phyloP scores from a whole-genome alignment of 2,113 vertebrate genomes.

The Chelonoidis abingdonii region DNA sequence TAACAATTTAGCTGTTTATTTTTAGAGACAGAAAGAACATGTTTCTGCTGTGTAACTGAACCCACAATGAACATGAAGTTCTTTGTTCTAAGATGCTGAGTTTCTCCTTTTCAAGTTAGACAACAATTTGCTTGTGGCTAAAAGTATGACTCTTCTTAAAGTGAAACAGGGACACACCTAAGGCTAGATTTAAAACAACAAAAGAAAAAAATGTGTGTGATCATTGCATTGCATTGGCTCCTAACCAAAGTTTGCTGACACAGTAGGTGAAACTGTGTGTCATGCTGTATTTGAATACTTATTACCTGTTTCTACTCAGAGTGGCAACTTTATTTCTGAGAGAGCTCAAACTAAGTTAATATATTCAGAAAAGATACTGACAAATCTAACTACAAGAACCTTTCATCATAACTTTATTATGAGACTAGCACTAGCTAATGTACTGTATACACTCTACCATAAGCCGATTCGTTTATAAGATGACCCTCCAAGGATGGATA shows the following conservation, averaged over 20 bases:
- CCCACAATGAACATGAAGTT: slow-evolving; percentile 30
- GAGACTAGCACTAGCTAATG: neutral
- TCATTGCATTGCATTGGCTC: slow-evolving; percentile 24
- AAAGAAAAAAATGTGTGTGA: slow-evolving; percentile 53
- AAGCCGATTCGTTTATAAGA: no score
- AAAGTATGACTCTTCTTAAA: slow-evolving; percentile 71
- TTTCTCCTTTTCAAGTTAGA: slow-evolving; percentile 65
- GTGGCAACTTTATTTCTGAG: slow-evolving; percentile 3
- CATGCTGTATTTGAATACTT: slow-evolving; percentile 63
- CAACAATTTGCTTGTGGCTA: slow-evolving; percentile 72
- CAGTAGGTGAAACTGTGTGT: slow-evolving; percentile 78
- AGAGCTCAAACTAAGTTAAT: neutral
- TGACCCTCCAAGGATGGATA: no score
- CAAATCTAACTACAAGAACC: neutral
- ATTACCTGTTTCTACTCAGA: slow-evolving; percentile 49
- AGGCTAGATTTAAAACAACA: slow-evolving; percentile 72
- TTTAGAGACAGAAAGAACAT: neutral
- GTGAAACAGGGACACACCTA: slow-evolving; percentile 75
- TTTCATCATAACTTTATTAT: neutral
- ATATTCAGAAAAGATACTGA: neutral
- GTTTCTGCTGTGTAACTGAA: slow-evolving; percentile 44
- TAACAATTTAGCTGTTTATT: neutral
- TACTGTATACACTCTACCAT: no score
- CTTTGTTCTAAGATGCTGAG: slow-evolving; percentile 65
- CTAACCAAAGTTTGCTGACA: slow-evolving; percentile 67